A percentile compares a stretch with the other conserved stretches of the same genome.
Conservation (phyloP, 2,888 invertebrate genomes). For the Limnephilus rhombicus region DNA sequence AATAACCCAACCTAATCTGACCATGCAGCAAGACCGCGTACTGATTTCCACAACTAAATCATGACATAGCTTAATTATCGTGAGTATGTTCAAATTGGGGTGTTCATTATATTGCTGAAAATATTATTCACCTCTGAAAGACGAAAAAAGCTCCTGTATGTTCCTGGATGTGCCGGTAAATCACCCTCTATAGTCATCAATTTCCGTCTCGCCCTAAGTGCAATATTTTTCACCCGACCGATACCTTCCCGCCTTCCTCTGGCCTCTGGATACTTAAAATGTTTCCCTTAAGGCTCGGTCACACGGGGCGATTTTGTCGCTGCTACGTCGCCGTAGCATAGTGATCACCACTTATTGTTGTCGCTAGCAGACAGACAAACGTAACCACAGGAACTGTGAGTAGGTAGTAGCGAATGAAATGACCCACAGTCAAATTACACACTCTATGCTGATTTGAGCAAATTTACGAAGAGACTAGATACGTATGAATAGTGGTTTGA, state of each 20-base stretch:
- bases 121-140: constrained; percentile 3
- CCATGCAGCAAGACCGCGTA: not conserved
- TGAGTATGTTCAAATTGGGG: not conserved
- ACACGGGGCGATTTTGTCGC: too few relatives aligned
- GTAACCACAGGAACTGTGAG: too few relatives aligned
- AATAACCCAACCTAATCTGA: not conserved
- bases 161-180: constrained; percentile 33
- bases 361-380: too few relatives aligned
- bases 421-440: too few relatives aligned
- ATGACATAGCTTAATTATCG: not conserved
- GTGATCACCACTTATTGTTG: too few relatives aligned
- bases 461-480: too few relatives aligned
- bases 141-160: not conserved
- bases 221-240: constrained; percentile 56
- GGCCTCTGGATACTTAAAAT: not conserved
- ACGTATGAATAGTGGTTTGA: too few relatives aligned
- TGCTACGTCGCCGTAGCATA: too few relatives aligned
- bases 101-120: not conserved
- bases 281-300: not conserved
- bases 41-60: not conserved
- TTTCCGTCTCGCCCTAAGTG: constrained; percentile 55
- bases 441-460: too few relatives aligned
- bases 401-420: too few relatives aligned
- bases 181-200: constrained; percentile 48
- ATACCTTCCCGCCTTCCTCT: constrained; percentile 5